Evolutionary conservation across 1,140 invertebrate genomes (phyloP), one percentile per base, ranked within the genome.

Genomic region (Scaptomyza montana): DNA sequence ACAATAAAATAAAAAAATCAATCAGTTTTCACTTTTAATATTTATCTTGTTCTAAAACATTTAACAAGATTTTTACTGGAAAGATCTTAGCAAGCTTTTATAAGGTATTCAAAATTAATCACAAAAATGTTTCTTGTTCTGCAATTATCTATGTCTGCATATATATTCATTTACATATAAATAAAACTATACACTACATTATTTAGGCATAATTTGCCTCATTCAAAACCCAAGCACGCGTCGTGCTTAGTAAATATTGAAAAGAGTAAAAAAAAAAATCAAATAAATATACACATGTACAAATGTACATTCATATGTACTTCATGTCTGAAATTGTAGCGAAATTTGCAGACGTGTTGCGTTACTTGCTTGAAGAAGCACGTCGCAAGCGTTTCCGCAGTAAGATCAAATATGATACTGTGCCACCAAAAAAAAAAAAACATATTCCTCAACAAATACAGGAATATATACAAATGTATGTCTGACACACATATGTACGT

Each of bases 371-470:
- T 66, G 60, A 66, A 69, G 63, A 66, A 67, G 78, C 82, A 87
- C 82, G 82, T 87, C 76, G 84, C 79, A 43, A 71, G 74, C 82
- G 73, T 87, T 87, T 87, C 82, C 84, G 82, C 53, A 89, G 82
- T 87, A 63, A 71, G 84, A 82, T 77, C 81, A 76, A 89, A 78
- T 76, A 84, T 81, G 70, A 81, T 76, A 70, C 73, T 53, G 49
- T 70, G 65, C 56, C 72, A 75, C 50, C 60, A 70, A 77, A 68
- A 16, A 47, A 8, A 19, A 39, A 2, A 39, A 62, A 70, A 55
- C 47, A 57, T 64, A 46, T 41, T 2, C 8, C 33, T 36, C 75
- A 51, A 78, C 64, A 74, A 69, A 60, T 60, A 47, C 54, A 55
- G 2, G 21, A 25, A 2, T 49, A 33, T 10, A 56, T 49, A 68